Base-by-base conservation (phyloP, 1,140 invertebrate species). In the Apocrypta bakeri region DNA sequence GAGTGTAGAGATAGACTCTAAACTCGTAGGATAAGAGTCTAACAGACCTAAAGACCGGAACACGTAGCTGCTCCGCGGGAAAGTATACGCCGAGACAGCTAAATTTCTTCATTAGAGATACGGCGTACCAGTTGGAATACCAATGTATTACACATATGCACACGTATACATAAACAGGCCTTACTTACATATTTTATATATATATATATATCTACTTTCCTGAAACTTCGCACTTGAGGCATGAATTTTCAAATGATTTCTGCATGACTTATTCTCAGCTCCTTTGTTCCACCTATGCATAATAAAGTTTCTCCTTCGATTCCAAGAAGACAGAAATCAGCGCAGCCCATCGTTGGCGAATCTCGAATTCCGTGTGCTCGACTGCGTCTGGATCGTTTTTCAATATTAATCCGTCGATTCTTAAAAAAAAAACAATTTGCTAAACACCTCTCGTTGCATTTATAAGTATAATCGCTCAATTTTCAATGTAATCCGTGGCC, bases 61-160 rank as follows among this genome's bases (percentile, higher is more conserved):
- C 24, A 17, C 24, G 24, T 66, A 17, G 24, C 12, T 27, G 25
- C 27, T 14, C 63, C 27, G 27, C 27, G 68, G 68, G 68, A 37
- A 71, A 71, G 31, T 33, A 71, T 71, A n/a, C 31, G 68, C 31
- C 17, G 7, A 33, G 68, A 71, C 68, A 71, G 68, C 68, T 71
- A 37, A 71, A 71, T 71, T 71, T 71, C 68, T 71, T 71, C 68
- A 71, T 71, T 71, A 71, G 31, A 71, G 31, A 31, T 33, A 21
- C 25, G 68, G 9, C 17, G 31, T 21, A 0, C 21, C 17, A 29
- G 29, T 31, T 31, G 27, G 31, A 31, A 71, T 31, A 33, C 27
- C 12, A 71, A 71, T 71, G 25, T 9, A 8, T 66, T 17, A 21
- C 8, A n/a, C 14, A 56, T n/a, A 56, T 56, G 9, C 33, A 37